Percentiles rank a stretch among this genome's conserved stretches.
These are phyloP conservation scores for Eurystomus glaucurus DNA, from an alignment of 2,797 vertebrate species.

Conservation along the genomic window DNA sequence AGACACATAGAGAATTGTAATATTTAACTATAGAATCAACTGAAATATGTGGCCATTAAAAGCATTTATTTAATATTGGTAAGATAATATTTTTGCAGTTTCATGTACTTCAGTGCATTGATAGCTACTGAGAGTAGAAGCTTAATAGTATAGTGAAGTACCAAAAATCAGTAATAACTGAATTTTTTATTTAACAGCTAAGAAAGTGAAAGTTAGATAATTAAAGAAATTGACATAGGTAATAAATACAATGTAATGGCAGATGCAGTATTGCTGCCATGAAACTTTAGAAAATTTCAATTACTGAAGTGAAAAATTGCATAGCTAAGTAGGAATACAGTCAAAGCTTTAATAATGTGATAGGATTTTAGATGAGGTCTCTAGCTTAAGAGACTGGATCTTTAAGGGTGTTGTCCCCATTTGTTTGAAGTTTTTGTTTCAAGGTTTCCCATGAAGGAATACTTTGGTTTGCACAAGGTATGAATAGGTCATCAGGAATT, in stretches of 20 bases:
- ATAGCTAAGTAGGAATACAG: background rate
- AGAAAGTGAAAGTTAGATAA: background rate
- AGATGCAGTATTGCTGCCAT: background rate
- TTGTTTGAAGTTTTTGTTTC: background rate
- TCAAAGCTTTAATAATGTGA: background rate
- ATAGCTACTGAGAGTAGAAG: background rate
- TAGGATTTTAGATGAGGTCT: background rate
- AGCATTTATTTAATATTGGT: background rate
- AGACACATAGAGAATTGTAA: background rate
- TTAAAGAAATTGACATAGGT: background rate
- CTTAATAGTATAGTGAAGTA: background rate
- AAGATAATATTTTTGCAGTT: background rate
- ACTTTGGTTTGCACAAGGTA: background rate
- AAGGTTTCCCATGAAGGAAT: background rate
- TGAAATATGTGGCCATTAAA: background rate
- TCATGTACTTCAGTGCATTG: background rate
- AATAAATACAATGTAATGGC: background rate
- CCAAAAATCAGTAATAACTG: background rate
- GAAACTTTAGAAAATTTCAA: background rate
- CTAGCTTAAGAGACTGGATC: background rate
- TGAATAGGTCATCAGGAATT: background rate
- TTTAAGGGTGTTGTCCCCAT: accelerated
- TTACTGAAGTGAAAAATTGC: background rate
- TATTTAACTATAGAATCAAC: background rate
- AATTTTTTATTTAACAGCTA: background rate